Conservation (phyloP, 2,888 invertebrate species). For the Epistrophella euchroma region DNA sequence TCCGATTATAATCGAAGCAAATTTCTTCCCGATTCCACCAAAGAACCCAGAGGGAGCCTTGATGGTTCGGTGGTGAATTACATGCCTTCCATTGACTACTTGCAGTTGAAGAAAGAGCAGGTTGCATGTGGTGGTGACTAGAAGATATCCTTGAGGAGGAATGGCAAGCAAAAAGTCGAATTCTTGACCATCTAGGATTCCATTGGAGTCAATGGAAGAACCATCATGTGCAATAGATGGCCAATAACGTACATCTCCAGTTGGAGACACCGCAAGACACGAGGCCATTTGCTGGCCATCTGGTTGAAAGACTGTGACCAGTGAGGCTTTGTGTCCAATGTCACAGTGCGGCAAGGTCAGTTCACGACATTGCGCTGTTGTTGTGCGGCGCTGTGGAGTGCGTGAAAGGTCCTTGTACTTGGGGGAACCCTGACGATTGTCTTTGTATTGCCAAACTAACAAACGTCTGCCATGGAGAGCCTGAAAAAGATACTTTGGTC, state of each 20-base stretch:
- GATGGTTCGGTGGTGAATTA: conserved; percentile 88
- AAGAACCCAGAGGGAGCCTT: conserved; percentile 92
- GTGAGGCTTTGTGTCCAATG: conserved; percentile 94
- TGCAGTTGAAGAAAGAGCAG: conserved; percentile 89
- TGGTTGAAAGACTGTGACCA: conserved; percentile 89
- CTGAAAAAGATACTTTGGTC: conserved; percentile 84
- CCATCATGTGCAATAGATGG: conserved; percentile 94
- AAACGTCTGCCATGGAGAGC: conserved; percentile 93
- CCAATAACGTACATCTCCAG: conserved; percentile 96
- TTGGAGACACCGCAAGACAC: conserved; percentile 96
- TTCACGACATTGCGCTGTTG: conserved; percentile 90
- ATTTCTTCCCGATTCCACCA: conserved; percentile 92
- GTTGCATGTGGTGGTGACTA: conserved; percentile 96
- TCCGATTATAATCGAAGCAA: conserved; percentile 83
- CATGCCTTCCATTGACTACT: conserved; percentile 87
- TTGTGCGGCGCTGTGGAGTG: conserved; percentile 84
- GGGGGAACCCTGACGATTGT: conserved; percentile 79
- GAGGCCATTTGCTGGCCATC: conserved; percentile 89
- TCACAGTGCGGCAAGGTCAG: conserved; percentile 95
- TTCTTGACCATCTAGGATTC: conserved; percentile 94
- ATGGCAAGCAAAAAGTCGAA: conserved; percentile 90
- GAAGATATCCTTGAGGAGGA: conserved; percentile 90
- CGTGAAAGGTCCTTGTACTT: conserved; percentile 78
- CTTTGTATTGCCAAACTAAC: conserved; percentile 92
- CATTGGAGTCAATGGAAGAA: conserved; percentile 92